phyloP scores from a whole-genome alignment of 1,140 invertebrate genomes.

The Ceratina calcarata region DNA sequence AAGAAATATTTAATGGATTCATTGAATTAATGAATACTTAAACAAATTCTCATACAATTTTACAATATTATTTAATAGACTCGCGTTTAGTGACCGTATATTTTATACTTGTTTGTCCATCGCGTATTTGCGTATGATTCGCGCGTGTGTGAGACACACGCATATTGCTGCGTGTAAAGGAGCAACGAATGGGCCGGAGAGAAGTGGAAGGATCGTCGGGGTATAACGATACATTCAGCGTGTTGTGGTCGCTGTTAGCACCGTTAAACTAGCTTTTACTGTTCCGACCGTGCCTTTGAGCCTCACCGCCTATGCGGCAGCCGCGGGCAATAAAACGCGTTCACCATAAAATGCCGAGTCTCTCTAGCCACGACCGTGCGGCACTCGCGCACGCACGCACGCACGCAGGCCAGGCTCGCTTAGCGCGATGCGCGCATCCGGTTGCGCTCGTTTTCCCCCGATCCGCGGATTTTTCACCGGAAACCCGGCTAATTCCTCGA shows the following conservation, averaged over 20 bases:
- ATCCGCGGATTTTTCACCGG: not conserved
- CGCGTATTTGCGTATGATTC: not conserved
- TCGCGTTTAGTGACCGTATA: too few species aligned
- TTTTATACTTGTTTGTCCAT: too few species aligned
- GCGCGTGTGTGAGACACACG: not conserved
- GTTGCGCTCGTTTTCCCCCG: conserved; percentile 28
- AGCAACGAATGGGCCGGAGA: conserved; percentile 20
- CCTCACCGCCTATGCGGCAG: conserved; percentile 66
- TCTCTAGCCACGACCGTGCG: conserved; percentile 20
- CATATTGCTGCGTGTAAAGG: not conserved
- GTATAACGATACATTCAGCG: conserved; percentile 70
- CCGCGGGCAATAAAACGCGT: conserved; percentile 73
- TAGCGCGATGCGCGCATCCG: conserved; percentile 28
- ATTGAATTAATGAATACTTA: too few species aligned
- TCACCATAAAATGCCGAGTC: conserved; percentile 72
- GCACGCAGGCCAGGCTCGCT: not conserved
- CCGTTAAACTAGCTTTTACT: conserved; percentile 78
- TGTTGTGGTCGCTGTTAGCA: conserved; percentile 77
- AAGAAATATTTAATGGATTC: too few species aligned
- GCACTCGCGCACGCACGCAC: conserved; percentile 37
- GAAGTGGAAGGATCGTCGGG: conserved; percentile 38
- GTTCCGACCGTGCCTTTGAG: conserved; percentile 76
- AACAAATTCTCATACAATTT: too few species aligned
- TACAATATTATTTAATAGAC: too few species aligned
- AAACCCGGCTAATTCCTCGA: not conserved